Conservation (phyloP, 2,888 invertebrate species). For the Pristionchus arcanus region DNA sequence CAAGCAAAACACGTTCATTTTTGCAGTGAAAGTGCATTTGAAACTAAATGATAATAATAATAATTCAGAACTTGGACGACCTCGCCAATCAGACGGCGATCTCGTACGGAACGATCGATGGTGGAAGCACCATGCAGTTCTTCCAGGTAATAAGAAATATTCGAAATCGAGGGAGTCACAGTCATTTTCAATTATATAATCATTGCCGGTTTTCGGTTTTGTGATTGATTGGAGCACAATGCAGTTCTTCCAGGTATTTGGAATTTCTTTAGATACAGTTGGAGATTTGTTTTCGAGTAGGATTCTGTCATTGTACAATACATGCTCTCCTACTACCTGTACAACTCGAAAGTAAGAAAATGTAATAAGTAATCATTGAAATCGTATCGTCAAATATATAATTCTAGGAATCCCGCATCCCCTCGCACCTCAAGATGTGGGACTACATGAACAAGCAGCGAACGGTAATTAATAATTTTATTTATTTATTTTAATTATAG, state of each 20-base stretch:
- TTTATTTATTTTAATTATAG: too few species aligned
- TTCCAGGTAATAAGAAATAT: constrained; percentile 84
- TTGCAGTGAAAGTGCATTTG: too few species aligned
- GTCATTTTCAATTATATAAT: too few species aligned
- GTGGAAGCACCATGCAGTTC: constrained; percentile 97
- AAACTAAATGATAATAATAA: neutral
- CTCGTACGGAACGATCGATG: constrained; percentile 93
- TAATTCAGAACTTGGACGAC: constrained; percentile 92
- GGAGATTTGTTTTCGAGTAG: too few species aligned
- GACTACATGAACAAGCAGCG: constrained; percentile 79
- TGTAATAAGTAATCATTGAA: neutral
- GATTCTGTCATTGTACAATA: too few species aligned
- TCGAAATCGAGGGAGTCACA: too few species aligned
- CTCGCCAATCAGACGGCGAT: constrained; percentile 94
- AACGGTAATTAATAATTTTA: neutral
- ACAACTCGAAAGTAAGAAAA: neutral
- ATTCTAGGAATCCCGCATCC: constrained; percentile 80
- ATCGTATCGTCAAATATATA: too few species aligned
- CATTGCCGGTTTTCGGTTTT: too few species aligned
- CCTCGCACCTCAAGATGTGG: constrained; percentile 81
- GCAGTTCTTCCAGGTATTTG: neutral
- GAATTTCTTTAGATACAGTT: too few species aligned
- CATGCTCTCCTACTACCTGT: too few species aligned
- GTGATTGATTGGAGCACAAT: neutral
- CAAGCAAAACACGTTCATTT: too few species aligned